Percentiles rank a stretch among this genome's conserved stretches.
Evolutionary conservation across 2,888 invertebrate species (phyloP).

Genomic region (Empis livida): DNA sequence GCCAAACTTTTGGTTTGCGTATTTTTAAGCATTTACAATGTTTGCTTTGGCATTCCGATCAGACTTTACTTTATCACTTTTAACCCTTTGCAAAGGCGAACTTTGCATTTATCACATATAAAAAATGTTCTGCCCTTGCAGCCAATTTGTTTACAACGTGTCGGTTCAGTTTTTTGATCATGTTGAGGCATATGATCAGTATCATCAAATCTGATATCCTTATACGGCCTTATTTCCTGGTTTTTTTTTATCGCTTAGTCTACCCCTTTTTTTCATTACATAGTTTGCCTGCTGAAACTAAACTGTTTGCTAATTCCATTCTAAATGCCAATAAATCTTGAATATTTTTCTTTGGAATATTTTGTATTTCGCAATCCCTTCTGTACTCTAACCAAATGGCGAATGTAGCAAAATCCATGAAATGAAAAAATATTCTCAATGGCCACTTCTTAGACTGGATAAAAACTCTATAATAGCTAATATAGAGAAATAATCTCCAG

Average conservation of each 20-base stretch:
- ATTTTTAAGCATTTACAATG: no score
- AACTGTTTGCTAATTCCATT: neutral
- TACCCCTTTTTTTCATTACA: neutral
- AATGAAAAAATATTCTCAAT: conserved; percentile 14
- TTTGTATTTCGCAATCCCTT: neutral
- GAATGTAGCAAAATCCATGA: conserved; percentile 11
- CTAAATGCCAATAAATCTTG: neutral
- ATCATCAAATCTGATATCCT: neutral
- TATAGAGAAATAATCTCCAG: conserved; percentile 17
- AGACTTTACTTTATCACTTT: no score
- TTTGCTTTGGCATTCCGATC: no score
- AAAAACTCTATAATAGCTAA: conserved; percentile 16
- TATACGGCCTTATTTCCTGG: neutral
- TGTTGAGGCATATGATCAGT: neutral
- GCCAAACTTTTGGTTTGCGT: no score
- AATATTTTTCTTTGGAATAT: neutral
- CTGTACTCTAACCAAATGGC: conserved; percentile 12
- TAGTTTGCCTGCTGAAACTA: neutral
- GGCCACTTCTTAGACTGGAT: conserved; percentile 17
- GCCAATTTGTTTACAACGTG: neutral
- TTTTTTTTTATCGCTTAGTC: no score
- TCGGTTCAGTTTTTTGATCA: neutral
- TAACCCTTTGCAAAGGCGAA: neutral
- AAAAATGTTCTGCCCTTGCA: neutral
- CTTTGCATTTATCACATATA: neutral